These are phyloP conservation scores for Aphelinus certus DNA, from an alignment of 1,140 invertebrate species.

Conservation along the genomic window DNA sequence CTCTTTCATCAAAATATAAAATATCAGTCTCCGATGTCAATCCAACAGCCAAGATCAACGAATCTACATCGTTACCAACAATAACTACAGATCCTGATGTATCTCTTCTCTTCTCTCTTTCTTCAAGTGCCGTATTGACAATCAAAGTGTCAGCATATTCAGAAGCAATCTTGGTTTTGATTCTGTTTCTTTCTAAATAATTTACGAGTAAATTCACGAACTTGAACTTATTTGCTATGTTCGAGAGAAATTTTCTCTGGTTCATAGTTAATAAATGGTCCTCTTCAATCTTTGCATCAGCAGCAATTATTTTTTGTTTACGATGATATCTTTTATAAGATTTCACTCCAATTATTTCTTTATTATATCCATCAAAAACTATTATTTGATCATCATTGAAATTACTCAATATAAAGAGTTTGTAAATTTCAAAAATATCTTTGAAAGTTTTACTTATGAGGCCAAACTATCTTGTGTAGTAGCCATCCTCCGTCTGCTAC, in stretches of 20 bases:
- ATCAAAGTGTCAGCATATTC: conserved; percentile 33
- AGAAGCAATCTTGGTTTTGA: conserved; percentile 1
- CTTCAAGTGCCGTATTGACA: conserved; percentile 28
- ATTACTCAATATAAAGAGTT: conserved; percentile 34
- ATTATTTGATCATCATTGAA: conserved; percentile 26
- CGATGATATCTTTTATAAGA: conserved; percentile 36
- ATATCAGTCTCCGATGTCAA: not conserved
- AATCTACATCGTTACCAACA: conserved; percentile 40
- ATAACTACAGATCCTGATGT: conserved; percentile 1
- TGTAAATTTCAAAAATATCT: conserved; percentile 37
- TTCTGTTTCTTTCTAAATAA: conserved; percentile 8
- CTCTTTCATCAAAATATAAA: conserved; percentile 27
- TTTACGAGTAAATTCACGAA: conserved; percentile 19
- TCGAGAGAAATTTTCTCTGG: conserved; percentile 32
- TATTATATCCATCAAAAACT: conserved; percentile 39
- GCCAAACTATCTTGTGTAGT: conserved; percentile 39
- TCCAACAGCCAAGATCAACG: conserved; percentile 33
- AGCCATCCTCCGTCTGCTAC: conserved; percentile 43
- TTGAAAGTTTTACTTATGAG: conserved; percentile 24
- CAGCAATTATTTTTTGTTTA: conserved; percentile 6
- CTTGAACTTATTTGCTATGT: conserved; percentile 27
- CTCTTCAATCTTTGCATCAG: conserved; percentile 27
- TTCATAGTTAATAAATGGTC: conserved; percentile 11
- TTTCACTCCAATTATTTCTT: conserved; percentile 34
- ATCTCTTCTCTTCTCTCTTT: not conserved